Base-by-base conservation (phyloP, 1,140 invertebrate genomes). In the Helicoverpa zea region DNA sequence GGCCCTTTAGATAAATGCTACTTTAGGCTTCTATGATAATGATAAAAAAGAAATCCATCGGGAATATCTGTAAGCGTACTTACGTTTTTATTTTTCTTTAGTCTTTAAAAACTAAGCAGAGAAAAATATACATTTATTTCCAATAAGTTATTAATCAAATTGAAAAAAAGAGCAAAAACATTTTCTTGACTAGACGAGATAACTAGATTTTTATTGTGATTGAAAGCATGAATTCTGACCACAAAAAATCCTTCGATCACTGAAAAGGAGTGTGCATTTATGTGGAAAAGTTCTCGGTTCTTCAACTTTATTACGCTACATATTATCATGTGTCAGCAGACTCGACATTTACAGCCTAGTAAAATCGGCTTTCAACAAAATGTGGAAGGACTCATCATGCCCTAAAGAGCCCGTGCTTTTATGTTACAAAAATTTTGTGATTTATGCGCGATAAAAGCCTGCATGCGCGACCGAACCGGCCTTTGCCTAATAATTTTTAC, bases 401-500 rank as follows among this genome's bases (percentile, higher is more conserved):
- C 51, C 3, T 18, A 30, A 54, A 72, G 29, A 56, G 1, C 16
- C 51, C 9, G 29, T 56, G n/a, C 70, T 43, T 72, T 73, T 73
- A 73, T 73, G 52, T 54, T 29, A 35, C 52, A 73, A 51, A 56
- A 73, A 70, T n/a, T 16, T 52, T 43, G 29, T 73, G 70, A 73
- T 73, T 73, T 73, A 73, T 43, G 29, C 47, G 52, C 52, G 70
- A 58, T 73, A 58, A 73, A 73, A 73, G 52, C 52, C 51, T 73
- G 52, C 70, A 73, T 73, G 29, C 52, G 52, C 51, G 51, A 58
- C 70, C 70, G n/a, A 58, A 70, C 47, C 51, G 70, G 70, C 52
- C 70, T 52, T 73, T 56, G 58, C n/a, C 70, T 58, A 56, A 73
- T 73, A 73, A 70, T 70, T 73, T 73, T 73, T 73, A 73, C 70